Evolutionary conservation across 2,113 vertebrate species (phyloP).

Genomic region (Perccottus glenii): DNA sequence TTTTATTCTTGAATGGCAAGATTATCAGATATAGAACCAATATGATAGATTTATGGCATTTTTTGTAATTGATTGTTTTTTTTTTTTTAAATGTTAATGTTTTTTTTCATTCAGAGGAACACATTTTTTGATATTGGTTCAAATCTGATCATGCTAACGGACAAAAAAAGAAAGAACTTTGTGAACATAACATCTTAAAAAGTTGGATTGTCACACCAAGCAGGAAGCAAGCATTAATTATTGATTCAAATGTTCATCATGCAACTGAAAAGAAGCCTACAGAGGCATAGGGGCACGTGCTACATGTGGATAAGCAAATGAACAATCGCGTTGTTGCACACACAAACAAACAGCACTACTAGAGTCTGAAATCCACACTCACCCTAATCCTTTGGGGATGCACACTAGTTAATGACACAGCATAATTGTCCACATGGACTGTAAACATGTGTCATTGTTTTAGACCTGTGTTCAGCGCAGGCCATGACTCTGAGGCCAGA

Average conservation of each 20-base stretch:
- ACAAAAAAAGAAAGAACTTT: conserved; percentile 1
- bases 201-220: conserved; percentile 30
- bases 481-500: conserved; percentile 60
- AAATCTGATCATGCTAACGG: neutral
- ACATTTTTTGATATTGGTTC: neutral
- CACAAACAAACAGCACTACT: neutral
- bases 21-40: no score
- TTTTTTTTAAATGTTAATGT: no score
- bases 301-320: conserved; percentile 5
- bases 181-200: conserved; percentile 21
- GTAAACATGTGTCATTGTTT: conserved; percentile 51
- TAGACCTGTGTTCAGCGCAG: conserved; percentile 22
- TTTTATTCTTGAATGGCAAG: no score
- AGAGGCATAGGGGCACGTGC: neutral
- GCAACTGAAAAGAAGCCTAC: conserved; percentile 3
- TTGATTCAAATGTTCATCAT: conserved; percentile 35
- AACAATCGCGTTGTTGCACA: conserved; percentile 4
- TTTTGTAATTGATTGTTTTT: no score
- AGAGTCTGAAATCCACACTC: conserved; percentile 6
- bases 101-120: no score
- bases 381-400: conserved; percentile 9
- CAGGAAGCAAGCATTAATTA: conserved; percentile 47
- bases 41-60: no score
- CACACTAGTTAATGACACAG: conserved; percentile 28
- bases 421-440: neutral